A percentile compares a stretch with the other conserved stretches of the same genome.
Conservation (phyloP, 2,888 invertebrate genomes). For the Chydorus sphaericus region DNA sequence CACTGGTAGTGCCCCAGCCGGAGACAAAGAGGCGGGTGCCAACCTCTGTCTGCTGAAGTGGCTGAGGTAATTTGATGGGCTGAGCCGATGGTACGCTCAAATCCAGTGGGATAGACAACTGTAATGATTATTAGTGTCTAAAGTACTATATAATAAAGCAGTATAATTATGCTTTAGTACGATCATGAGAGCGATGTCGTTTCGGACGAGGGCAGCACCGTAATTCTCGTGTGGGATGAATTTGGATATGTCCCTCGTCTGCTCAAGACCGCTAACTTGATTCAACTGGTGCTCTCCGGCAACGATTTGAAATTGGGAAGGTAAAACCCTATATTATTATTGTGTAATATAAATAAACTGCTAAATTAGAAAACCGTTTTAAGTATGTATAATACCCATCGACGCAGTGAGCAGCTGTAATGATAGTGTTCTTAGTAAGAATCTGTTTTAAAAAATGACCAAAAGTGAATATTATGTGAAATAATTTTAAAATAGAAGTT, state of each 20-base stretch:
- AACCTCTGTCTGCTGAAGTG: constrained; percentile 18
- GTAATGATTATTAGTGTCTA: background rate
- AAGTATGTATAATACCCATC: background rate
- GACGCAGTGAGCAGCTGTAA: constrained; percentile 11
- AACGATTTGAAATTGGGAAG: background rate
- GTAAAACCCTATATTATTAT: background rate
- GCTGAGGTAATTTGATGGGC: background rate
- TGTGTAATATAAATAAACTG: background rate
- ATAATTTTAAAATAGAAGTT: background rate
- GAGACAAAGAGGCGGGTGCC: constrained; percentile 27
- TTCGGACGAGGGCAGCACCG: background rate
- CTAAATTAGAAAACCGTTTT: background rate
- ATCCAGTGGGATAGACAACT: background rate
- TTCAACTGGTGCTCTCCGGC: background rate
- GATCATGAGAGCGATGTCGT: background rate
- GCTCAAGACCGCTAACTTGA: background rate
- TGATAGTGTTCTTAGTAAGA: background rate
- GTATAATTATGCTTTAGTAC: background rate
- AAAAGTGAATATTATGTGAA: background rate
- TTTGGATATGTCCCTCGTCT: background rate
- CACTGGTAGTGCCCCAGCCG: constrained; percentile 38
- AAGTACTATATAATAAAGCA: background rate
- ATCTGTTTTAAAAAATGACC: background rate
- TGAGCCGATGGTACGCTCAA: constrained; percentile 1
- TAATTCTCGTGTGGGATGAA: background rate